Percentiles rank a stretch among this genome's conserved stretches.
phyloP scores from a whole-genome alignment of 2,888 invertebrate genomes.

The Iphiclides podalirius region DNA sequence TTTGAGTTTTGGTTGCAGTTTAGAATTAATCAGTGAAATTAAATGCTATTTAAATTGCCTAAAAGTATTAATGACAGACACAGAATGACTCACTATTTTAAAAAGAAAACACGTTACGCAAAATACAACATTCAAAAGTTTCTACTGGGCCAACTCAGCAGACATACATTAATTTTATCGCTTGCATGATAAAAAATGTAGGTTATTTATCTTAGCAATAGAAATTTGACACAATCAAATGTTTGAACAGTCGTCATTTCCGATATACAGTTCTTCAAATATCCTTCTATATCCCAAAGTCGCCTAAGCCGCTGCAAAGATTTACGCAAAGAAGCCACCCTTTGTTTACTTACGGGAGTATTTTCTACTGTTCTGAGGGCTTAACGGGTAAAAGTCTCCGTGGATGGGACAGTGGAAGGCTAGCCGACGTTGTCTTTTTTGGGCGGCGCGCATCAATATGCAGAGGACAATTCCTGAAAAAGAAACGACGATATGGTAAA shows the following conservation, averaged over 20 bases:
- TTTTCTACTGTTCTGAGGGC: constrained; percentile 80
- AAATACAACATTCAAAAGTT: too few species aligned
- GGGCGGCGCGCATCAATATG: constrained; percentile 83
- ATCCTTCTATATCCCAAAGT: too few species aligned
- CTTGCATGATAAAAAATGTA: background rate
- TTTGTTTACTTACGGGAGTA: constrained; percentile 71
- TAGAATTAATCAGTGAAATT: too few species aligned
- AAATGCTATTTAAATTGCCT: too few species aligned
- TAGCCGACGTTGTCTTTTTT: constrained; percentile 83
- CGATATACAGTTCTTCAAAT: background rate
- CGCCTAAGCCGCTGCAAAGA: too few species aligned
- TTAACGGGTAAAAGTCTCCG: constrained; percentile 88
- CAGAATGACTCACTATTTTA: too few species aligned
- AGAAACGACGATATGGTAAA: background rate
- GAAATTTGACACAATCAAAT: background rate
- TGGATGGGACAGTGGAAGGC: constrained; percentile 89
- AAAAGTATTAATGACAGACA: too few species aligned
- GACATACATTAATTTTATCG: too few species aligned
- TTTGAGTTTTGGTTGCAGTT: too few species aligned
- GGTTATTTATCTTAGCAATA: background rate
- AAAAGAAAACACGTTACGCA: too few species aligned
- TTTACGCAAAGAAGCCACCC: too few species aligned
- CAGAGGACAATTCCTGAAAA: constrained; percentile 82
- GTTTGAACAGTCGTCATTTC: background rate
- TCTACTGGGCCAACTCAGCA: too few species aligned